A percentile compares a stretch with the other conserved stretches of the same genome.
Evolutionary conservation across 2,113 vertebrate genomes (phyloP).

Genomic region (Ochotona princeps): DNA sequence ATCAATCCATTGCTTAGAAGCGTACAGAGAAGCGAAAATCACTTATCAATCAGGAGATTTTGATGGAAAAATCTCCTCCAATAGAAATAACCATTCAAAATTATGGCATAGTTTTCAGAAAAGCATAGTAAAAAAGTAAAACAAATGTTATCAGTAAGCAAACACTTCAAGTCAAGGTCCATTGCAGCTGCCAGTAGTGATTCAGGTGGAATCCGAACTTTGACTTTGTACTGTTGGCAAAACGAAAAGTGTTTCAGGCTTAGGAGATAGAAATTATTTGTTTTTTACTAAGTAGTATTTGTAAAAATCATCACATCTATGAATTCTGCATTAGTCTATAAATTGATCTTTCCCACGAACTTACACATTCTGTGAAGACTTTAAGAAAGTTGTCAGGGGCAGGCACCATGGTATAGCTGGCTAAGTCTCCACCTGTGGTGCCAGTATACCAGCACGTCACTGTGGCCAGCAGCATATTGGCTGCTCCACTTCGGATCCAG

Average conservation of each 20-base stretch:
- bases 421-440: too few species aligned
- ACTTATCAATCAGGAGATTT: constrained; percentile 22
- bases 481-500: too few species aligned
- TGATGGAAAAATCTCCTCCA: constrained; percentile 2
- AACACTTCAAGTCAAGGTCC: neutral
- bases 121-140: neutral
- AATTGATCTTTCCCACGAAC: constrained; percentile 11
- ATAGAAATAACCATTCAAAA: neutral
- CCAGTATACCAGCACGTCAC: too few species aligned
- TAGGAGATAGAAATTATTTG: constrained; percentile 47
- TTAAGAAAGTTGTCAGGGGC: too few species aligned
- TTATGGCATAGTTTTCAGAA: constrained; percentile 36
- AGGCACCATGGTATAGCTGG: too few species aligned
- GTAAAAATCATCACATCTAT: neutral
- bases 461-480: too few species aligned
- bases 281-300: constrained; percentile 33
- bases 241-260: neutral
- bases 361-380: constrained; percentile 20
- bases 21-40: neutral
- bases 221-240: neutral
- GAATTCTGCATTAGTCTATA: constrained; percentile 43
- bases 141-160: neutral
- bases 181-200: neutral
- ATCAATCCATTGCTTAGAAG: constrained; percentile 42
- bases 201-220: neutral